phyloP scores from a whole-genome alignment of 2,888 invertebrate species.

The Oconnorella tubifera region DNA sequence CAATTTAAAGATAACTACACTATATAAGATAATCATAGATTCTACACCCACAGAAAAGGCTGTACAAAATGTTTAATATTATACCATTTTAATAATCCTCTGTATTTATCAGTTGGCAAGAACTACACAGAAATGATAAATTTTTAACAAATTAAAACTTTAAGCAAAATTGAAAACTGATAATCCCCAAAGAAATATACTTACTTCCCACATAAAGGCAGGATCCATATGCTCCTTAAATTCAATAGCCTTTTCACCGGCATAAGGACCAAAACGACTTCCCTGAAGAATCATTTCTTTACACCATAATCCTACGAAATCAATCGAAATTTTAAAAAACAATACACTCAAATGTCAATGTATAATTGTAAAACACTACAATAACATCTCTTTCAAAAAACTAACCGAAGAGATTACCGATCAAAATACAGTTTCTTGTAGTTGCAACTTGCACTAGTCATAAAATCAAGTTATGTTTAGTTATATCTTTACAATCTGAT shows the following conservation, averaged over 20 bases:
- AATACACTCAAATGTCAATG: background rate
- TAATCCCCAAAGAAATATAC: no score
- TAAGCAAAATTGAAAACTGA: background rate
- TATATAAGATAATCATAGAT: no score
- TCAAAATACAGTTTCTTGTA: no score
- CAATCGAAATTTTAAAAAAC: background rate
- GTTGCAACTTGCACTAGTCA: no score
- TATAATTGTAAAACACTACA: slow-evolving; percentile 1
- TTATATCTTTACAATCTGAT: no score
- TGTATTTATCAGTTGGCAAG: background rate
- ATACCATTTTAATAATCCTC: background rate
- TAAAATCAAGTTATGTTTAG: no score
- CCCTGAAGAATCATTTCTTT: slow-evolving; percentile 37
- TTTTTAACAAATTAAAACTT: background rate
- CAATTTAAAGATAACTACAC: no score
- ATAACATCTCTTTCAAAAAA: no score
- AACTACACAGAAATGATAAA: background rate
- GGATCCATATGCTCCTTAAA: slow-evolving; percentile 43
- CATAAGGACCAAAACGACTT: slow-evolving; percentile 48
- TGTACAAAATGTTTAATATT: no score
- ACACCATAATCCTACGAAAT: slow-evolving; percentile 44
- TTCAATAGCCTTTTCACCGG: slow-evolving; percentile 43
- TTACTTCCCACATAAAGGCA: slow-evolving; percentile 51
- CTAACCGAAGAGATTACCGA: no score
- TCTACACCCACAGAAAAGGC: no score